Base-by-base conservation (phyloP, 2,888 invertebrate genomes). In the Emmelina monodactyla region DNA sequence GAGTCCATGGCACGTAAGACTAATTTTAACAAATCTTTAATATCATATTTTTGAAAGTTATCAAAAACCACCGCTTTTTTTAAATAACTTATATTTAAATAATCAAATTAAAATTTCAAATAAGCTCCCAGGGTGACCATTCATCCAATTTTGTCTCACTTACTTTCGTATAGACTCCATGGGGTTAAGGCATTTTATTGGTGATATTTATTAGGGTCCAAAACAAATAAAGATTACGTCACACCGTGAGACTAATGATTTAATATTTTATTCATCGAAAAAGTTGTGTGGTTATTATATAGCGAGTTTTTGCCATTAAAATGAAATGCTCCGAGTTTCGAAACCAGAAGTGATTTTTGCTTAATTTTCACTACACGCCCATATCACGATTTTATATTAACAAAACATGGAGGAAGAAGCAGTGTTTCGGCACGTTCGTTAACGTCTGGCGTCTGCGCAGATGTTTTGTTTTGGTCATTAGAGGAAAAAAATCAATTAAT, bases 401-500 rank as follows among this genome's bases (percentile, higher is more conserved):
- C 13, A 10, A 31, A 31, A 16, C 16, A 16, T 15, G 16, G 9
- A 25, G 25, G 11, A 25, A 25, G 45, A 52, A 50, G 45, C 40
- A 45, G 47, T 51, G 50, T 54, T 59, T 70, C 70, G 62, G 68
- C 72, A 73, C 65, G 62, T 64, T 56, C 66, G 62, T 61, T 71
- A 75, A 71, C 65, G 68, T 71, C 62, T 57, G 50, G 55, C 55
- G 62, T 63, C 63, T 67, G 73, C 75, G 73, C 75, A 76, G 76
- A 75, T 76, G 78, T 66, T n/a, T 25, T 72, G 60, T 64, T 72
- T 66, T 62, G 63, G 62, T 75, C 70, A 68, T 76, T 76, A 75
- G 58, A 58, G 53, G 47, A 54, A 41, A 62, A 64, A 76, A 76
- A 69, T 65, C 68, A 68, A 75, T 75, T 73, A 75, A 67, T 66